Percentiles rank a stretch among this genome's conserved stretches.
phyloP scores from a whole-genome alignment of 35 echinoderm and acorn worm genomes.

The Chiridota heheva region DNA sequence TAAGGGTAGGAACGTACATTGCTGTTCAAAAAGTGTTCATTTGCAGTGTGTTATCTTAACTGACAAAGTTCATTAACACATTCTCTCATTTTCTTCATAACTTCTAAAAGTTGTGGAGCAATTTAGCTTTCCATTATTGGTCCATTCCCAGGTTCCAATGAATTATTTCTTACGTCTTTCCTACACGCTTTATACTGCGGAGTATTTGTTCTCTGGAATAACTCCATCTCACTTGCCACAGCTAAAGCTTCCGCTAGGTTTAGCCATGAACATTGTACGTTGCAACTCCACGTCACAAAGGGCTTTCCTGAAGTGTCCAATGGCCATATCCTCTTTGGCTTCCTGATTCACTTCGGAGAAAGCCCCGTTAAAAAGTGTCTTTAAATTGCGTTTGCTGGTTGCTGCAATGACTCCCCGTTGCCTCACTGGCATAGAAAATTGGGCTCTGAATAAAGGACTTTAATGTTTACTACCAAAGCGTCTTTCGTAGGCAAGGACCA shows the following conservation, averaged over 20 bases:
- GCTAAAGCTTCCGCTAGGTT: slow-evolving; percentile 7
- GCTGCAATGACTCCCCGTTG: neutral
- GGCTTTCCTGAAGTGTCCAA: slow-evolving; percentile 23
- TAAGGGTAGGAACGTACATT: neutral
- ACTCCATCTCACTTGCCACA: slow-evolving; percentile 10
- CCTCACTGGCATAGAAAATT: neutral
- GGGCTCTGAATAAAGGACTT: neutral
- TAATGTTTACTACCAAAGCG: neutral
- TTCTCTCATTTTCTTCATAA: slow-evolving; percentile 3
- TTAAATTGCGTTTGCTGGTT: neutral
- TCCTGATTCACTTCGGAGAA: neutral
- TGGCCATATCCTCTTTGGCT: neutral
- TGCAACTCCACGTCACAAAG: slow-evolving; percentile 18
- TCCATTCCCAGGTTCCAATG: neutral
- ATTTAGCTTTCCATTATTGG: too few relatives aligned
- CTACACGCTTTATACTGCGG: neutral
- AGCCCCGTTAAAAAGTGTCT: neutral
- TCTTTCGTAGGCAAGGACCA: neutral
- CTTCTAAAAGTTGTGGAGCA: neutral
- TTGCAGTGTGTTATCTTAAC: neutral
- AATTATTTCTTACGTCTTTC: neutral
- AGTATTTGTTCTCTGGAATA: slow-evolving; percentile 4
- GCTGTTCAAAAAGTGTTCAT: neutral
- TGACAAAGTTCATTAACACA: neutral
- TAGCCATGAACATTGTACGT: slow-evolving; percentile 13